phyloP scores from a whole-genome alignment of 92 coral and sea anemone genomes.

The Palythoa grandis region DNA sequence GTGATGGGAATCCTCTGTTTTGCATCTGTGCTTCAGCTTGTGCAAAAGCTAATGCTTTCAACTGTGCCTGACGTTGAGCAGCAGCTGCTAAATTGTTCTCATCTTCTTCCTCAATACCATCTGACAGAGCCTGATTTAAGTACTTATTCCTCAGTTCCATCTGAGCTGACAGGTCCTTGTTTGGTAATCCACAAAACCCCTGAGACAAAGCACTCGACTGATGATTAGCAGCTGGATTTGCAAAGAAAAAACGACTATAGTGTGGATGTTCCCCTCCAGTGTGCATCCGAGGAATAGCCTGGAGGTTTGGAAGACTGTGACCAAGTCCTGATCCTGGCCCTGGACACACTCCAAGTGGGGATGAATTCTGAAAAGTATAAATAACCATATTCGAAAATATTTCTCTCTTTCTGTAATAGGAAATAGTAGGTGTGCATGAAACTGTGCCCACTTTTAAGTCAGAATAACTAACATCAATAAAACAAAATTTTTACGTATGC shows the following conservation, averaged over 20 bases:
- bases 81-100: constrained; percentile 81
- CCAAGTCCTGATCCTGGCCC: constrained; percentile 92
- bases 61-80: constrained; percentile 88
- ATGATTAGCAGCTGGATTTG: constrained; percentile 55
- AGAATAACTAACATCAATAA: too few relatives aligned
- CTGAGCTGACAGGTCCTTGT: constrained; percentile 61
- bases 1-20: constrained; percentile 54
- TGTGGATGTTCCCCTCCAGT: constrained; percentile 83
- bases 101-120: constrained; percentile 95
- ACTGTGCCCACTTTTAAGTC: background rate
- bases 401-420: background rate
- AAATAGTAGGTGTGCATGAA: background rate
- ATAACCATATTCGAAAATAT: background rate
- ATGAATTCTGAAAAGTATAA: constrained; percentile 64
- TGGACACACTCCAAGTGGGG: constrained; percentile 77
- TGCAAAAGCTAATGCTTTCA: constrained; percentile 87
- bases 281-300: constrained; percentile 86
- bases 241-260: constrained; percentile 73
- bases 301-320: constrained; percentile 96
- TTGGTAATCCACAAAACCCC: constrained; percentile 49
- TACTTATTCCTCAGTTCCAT: constrained; percentile 80
- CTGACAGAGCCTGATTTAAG: constrained; percentile 82
- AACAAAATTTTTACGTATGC: too few relatives aligned
- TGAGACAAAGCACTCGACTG: constrained; percentile 55
- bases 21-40: constrained; percentile 92